phyloP scores from a whole-genome alignment of 2,113 vertebrate species.

The Cyanoramphus novaezelandiae region DNA sequence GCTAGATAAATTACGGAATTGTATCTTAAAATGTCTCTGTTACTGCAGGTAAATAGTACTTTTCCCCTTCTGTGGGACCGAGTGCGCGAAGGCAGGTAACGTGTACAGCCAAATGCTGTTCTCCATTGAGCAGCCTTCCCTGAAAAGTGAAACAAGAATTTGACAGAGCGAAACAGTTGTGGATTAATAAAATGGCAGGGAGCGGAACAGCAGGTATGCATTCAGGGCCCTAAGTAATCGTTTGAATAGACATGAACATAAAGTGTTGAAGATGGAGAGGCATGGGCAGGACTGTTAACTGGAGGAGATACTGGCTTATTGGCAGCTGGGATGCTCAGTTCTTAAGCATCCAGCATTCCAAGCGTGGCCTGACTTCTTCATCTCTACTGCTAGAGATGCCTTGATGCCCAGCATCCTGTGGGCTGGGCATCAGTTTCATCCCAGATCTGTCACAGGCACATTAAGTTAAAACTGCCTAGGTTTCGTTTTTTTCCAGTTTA shows the following conservation, averaged over 20 bases:
- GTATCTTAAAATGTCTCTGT: background rate
- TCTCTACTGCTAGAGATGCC: background rate
- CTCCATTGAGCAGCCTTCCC: background rate
- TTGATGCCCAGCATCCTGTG: background rate
- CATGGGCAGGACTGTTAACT: background rate
- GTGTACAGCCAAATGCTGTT: accelerated
- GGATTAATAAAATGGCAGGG: background rate
- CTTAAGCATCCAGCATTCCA: background rate
- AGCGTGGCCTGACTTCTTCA: background rate
- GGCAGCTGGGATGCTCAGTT: background rate
- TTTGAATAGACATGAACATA: background rate
- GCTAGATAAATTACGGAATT: background rate
- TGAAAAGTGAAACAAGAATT: background rate
- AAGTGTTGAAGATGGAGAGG: background rate
- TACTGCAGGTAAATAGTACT: background rate
- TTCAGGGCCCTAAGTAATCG: background rate
- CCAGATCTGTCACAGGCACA: background rate
- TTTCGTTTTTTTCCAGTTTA: background rate
- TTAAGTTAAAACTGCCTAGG: background rate
- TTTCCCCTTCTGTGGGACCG: background rate
- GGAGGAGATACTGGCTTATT: background rate
- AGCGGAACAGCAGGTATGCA: accelerated
- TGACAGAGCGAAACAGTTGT: background rate
- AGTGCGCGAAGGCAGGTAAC: background rate
- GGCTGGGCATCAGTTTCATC: background rate